Conservation (phyloP, 2,797 vertebrate species). For the Carapus acus region DNA sequence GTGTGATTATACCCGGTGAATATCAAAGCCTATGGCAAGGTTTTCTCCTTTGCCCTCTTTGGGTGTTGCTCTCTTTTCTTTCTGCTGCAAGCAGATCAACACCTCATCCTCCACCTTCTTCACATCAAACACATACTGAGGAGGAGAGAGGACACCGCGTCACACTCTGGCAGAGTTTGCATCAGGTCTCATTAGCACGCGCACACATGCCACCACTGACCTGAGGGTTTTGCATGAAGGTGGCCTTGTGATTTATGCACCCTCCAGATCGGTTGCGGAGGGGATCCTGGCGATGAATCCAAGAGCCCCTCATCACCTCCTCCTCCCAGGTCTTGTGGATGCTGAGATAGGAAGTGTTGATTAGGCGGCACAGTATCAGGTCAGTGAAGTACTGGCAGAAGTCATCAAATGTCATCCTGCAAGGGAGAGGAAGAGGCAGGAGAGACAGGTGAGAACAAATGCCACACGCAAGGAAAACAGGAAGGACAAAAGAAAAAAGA, state of each 20-base stretch:
- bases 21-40: constrained; percentile 93
- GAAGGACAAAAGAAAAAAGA: constrained; percentile 48
- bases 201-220: constrained; percentile 49
- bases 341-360: constrained; percentile 96
- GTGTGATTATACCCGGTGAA: constrained; percentile 79
- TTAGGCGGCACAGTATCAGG: constrained; percentile 91
- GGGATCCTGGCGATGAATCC: constrained; percentile 80
- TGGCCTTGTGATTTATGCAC: constrained; percentile 90
- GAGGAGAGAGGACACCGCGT: neutral
- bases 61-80: constrained; percentile 83
- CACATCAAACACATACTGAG: constrained; percentile 91
- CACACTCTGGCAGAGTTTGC: neutral
- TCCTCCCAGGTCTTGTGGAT: constrained; percentile 99
- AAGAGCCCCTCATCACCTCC: constrained; percentile 79
- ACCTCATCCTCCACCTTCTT: constrained; percentile 94
- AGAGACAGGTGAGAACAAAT: constrained; percentile 39
- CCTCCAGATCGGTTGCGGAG: constrained; percentile 85
- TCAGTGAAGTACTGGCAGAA: constrained; percentile 92
- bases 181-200: neutral
- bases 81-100: constrained; percentile 91
- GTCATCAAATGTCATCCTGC: constrained; percentile 92
- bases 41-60: constrained; percentile 91
- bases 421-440: constrained; percentile 36
- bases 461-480: constrained; percentile 34
- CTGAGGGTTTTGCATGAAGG: constrained; percentile 95